Conservation (phyloP, 2,888 invertebrate species). For the Drosophila acutilabella region DNA sequence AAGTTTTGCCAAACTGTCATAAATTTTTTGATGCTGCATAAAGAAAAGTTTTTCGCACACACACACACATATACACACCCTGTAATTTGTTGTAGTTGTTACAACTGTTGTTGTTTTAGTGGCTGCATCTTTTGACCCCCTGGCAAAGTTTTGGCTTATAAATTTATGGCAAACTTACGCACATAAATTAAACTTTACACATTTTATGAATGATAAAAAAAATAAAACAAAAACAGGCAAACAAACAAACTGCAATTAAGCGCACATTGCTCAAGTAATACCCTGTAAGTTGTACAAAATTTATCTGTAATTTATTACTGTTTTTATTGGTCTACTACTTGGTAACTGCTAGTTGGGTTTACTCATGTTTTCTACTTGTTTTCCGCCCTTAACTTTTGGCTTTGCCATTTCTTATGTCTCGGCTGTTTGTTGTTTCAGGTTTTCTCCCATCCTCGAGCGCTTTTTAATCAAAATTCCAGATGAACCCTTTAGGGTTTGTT, state of each 20-base stretch:
- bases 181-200: conserved; percentile 73
- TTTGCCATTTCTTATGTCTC: conserved; percentile 3
- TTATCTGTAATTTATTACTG: no score
- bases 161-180: conserved; percentile 81
- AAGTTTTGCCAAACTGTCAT: conserved; percentile 79
- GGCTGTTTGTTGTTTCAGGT: conserved; percentile 39
- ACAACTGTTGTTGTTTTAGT: conserved; percentile 17
- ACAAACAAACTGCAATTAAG: conserved; percentile 59
- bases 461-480: conserved; percentile 68
- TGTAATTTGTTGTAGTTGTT: conserved; percentile 29
- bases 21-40: conserved; percentile 77
- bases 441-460: conserved; percentile 26
- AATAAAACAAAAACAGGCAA: background rate
- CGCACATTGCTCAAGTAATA: conserved; percentile 12
- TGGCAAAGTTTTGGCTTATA: conserved; percentile 77
- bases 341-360: background rate
- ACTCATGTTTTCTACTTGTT: background rate
- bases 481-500: conserved; percentile 61
- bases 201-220: conserved; percentile 42
- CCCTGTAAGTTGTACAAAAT: conserved; percentile 3
- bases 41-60: conserved; percentile 59
- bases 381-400: conserved; percentile 42
- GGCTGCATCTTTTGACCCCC: conserved; percentile 50
- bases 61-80: background rate
- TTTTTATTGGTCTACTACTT: background rate